Evolutionary conservation across 1,140 invertebrate species (phyloP), one percentile per base, ranked within the genome.

Genomic region (Caenorhabditis latens): DNA sequence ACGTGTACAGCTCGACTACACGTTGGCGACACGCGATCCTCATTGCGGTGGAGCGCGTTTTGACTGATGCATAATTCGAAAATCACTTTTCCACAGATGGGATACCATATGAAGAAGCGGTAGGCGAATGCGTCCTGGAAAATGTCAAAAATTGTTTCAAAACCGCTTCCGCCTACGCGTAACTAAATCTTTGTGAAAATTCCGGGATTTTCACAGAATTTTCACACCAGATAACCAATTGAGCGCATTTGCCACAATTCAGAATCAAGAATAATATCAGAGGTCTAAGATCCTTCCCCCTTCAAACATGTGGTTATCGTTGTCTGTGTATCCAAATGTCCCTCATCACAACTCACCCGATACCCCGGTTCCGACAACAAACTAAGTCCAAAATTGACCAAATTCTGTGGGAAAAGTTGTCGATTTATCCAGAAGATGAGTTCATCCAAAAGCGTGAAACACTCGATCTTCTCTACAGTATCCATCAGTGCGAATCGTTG

Each of bases 81-180:
- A 16, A 88, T 83, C 11, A 61, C 50, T 55, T 84, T 79, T 13
- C 85, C 87, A 50, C 48, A 48, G 8, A 84, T 32, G 0, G 87
- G 87, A 42, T 88, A 88, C 83, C 83, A 84, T 21, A n/a, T 11
- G 67, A 88, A 88, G 75, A 88, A 88, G 2, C 87, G 83, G n/a
- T n/a, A 16, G 32, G 87, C 83, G 21, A 88, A 58, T 0, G 57
- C 82, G 57, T 88, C 75, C 83, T 87, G 83, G 21, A 82, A 50
- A 82, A 82, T 13, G n/a, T 42, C 1, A 4, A n/a, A 58, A 19
- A 7, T 21, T 2, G n/a, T n/a, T 13, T 13, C 16, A 13, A 7
- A 19, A 7, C 1, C 16, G 19, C 13, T 19, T n/a, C 16, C 16
- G 19, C 13, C 2, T 58, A 19, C 2, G 57, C 1, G n/a, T 6